Evolutionary conservation across 2,113 vertebrate species (phyloP), one percentile per base, ranked within the genome.

Genomic region (Hippolais icterina): DNA sequence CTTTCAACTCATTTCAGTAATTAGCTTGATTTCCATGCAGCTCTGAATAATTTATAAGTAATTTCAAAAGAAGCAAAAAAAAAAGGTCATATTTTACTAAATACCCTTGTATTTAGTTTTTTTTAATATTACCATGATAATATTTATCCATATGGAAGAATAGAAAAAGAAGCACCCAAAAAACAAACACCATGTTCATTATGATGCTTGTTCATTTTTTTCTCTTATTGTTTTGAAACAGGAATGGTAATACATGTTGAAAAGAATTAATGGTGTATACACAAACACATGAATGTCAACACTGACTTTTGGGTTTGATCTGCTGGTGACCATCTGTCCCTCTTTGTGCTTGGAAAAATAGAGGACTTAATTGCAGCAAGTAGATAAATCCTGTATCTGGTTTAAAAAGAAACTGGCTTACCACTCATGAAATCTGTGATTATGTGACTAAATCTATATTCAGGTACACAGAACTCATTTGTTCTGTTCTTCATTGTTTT

Each of bases 141-240:
- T 35, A 17, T 35, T 57, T n/a, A 29, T 66, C 25, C 24, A 35
- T 35, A 21, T 25, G 11, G 20, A 42, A 66, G 49, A 65, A 29
- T 5, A 29, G 5, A 8, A 41, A 56, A 11, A 25, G 29, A 10
- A 7, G 0, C 10, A 9, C n/a, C 15, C 1, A 20, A 57, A 35
- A 28, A 74, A 49, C 10, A 15, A 23, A n/a, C 16, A 25, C 15
- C 9, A 17, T 16, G 3, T 35, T 76, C 31, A 35, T 42, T 49
- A 66, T 66, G 25, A 66, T 11, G 13, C 8, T 49, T 41, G 10
- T 24, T n/a, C 15, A 24, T 57, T 85, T 75, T 75, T 65, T 66
- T 35, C 29, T 49, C 19, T 16, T 16, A 13, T 25, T 85, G 12
- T 41, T n/a, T 75, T 57, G 35, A 35, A 65, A 57, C 10, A 24